Percentiles rank a stretch among this genome's conserved stretches.
Evolutionary conservation across 2,797 vertebrate species (phyloP).

Genomic region (Geotrypetes seraphini): DNA sequence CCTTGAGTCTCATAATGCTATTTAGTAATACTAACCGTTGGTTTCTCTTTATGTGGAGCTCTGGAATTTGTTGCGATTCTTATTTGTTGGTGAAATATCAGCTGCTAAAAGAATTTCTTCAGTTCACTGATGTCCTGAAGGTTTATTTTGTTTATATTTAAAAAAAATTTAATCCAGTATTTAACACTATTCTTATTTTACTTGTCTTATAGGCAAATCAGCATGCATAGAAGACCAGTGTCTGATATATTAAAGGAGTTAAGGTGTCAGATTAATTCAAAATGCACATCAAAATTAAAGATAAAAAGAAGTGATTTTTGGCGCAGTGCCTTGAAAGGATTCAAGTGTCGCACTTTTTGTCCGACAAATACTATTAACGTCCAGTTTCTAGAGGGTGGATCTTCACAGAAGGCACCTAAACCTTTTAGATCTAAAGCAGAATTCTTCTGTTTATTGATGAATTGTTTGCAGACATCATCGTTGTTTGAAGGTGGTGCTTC

Average conservation of each 20-base stretch:
- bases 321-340: slow-evolving; percentile 63
- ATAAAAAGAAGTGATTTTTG: slow-evolving; percentile 54
- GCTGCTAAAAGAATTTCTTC: no score
- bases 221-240: slow-evolving; percentile 33
- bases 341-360: slow-evolving; percentile 64
- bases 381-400: slow-evolving; percentile 41
- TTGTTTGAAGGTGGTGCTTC: slow-evolving; percentile 74
- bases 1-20: no score
- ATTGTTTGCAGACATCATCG: slow-evolving; percentile 66
- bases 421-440: slow-evolving; percentile 32
- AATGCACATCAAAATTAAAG: slow-evolving; percentile 35
- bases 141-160: no score
- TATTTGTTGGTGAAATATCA: no score
- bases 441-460: slow-evolving; percentile 72
- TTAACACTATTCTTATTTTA: no score
- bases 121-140: no score
- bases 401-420: slow-evolving; percentile 6
- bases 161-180: no score
- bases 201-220: slow-evolving; percentile 43
- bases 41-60: no score
- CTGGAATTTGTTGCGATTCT: no score
- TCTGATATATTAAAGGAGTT: slow-evolving; percentile 50
- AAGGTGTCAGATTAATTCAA: slow-evolving; percentile 47
- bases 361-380: slow-evolving; percentile 63
- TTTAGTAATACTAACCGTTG: no score